A percentile compares a stretch with the other conserved stretches of the same genome.
Evolutionary conservation across 2,113 vertebrate species (phyloP).

Genomic region (Garra rufa): DNA sequence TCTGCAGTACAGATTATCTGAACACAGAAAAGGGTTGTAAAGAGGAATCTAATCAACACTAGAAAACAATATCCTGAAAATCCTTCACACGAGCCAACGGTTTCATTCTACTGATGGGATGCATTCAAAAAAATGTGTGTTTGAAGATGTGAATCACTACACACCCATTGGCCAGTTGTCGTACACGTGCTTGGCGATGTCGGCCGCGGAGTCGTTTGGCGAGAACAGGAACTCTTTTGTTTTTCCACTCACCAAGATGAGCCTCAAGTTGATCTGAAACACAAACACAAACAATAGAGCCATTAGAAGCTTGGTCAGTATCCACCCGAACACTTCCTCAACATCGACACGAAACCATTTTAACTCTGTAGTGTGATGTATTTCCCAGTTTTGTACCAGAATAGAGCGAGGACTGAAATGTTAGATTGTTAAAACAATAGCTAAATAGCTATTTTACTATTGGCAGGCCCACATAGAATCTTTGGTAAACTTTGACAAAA

Average conservation of each 20-base stretch:
- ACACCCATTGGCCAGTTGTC: constrained; percentile 99
- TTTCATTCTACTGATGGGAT: neutral
- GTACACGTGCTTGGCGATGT: constrained; percentile 97
- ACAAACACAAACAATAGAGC: constrained; percentile 45
- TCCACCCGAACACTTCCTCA: neutral
- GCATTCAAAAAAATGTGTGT: neutral
- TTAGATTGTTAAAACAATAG: neutral
- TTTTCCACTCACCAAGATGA: constrained; percentile 97
- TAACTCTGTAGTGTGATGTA: too few relatives aligned
- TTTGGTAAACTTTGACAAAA: neutral
- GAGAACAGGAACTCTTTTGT: constrained; percentile 98
- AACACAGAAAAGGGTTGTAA: constrained; percentile 29
- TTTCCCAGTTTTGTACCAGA: neutral
- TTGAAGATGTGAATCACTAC: constrained; percentile 54
- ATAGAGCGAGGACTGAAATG: neutral
- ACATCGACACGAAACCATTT: neutral
- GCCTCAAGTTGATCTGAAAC: constrained; percentile 94
- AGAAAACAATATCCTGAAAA: neutral
- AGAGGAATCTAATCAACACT: neutral
- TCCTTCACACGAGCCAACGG: neutral
- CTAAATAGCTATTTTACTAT: neutral
- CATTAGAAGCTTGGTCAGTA: constrained; percentile 12
- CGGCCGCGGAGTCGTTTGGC: constrained; percentile 94
- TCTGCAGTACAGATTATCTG: constrained; percentile 30
- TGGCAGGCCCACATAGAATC: neutral